phyloP scores from a whole-genome alignment of 2,888 invertebrate species.

The Epinotia nisella region DNA sequence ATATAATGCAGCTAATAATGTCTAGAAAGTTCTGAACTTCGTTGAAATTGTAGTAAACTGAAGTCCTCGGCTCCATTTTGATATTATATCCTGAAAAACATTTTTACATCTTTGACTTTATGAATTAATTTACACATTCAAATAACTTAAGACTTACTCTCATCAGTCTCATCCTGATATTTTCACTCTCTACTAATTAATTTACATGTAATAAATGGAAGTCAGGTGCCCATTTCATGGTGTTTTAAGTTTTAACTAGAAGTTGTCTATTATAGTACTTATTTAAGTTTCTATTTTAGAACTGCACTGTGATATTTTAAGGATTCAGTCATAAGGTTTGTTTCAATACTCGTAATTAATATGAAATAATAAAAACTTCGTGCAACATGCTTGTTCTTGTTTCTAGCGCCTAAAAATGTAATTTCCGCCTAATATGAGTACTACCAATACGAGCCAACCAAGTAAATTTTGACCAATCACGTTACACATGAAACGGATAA shows the following conservation, averaged over 20 bases:
- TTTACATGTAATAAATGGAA: not conserved
- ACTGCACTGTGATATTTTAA: constrained; percentile 43
- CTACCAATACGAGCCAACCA: not conserved
- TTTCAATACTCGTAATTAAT: constrained; percentile 18
- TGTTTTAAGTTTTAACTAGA: not conserved
- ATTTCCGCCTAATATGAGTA: not conserved
- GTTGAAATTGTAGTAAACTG: not conserved
- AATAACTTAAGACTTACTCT: not conserved
- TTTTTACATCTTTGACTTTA: not conserved
- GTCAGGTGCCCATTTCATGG: not conserved
- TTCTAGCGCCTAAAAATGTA: constrained; percentile 14
- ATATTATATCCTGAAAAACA: not conserved
- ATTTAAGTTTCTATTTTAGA: not conserved
- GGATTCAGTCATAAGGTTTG: not conserved
- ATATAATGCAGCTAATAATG: constrained; percentile 12
- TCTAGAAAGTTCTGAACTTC: not conserved
- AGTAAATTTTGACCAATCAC: constrained; percentile 26
- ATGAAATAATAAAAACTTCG: constrained; percentile 23
- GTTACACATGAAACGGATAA: constrained; percentile 1
- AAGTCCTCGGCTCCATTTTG: not conserved
- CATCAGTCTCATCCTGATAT: not conserved
- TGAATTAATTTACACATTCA: not conserved
- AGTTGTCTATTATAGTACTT: not conserved
- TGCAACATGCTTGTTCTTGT: not conserved
- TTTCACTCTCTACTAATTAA: not conserved